Evolutionary conservation across 2,113 vertebrate species (phyloP).

Genomic region (Chloropsis cyanopogon): DNA sequence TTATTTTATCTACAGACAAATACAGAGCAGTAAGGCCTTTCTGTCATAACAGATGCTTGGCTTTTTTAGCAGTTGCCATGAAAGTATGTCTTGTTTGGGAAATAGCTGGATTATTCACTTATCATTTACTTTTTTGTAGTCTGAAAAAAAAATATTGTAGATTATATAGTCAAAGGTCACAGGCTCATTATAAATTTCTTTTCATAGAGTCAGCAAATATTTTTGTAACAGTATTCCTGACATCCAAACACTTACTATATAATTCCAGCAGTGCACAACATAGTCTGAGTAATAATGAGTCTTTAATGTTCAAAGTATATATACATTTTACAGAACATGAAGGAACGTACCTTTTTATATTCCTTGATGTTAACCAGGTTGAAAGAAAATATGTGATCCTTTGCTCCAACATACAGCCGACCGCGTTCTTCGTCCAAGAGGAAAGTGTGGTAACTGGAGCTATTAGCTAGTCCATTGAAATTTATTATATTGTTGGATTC

Average conservation of each 20-base stretch:
- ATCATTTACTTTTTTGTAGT: background rate
- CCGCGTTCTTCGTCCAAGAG: conserved; percentile 94
- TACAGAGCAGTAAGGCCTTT: background rate
- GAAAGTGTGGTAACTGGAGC: conserved; percentile 95
- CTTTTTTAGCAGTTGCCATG: background rate
- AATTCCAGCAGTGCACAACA: background rate
- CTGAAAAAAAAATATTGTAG: background rate
- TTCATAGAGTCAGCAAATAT: background rate
- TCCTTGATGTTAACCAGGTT: conserved; percentile 96
- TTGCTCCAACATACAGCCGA: conserved; percentile 91
- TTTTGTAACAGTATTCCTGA: background rate
- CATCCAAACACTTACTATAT: background rate
- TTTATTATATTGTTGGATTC: conserved; percentile 92
- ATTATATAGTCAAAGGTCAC: background rate
- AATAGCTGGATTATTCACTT: background rate
- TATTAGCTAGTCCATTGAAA: conserved; percentile 90
- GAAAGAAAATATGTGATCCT: conserved; percentile 97
- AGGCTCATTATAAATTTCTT: background rate
- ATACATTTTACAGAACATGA: background rate
- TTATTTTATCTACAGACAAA: background rate
- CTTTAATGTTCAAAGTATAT: background rate
- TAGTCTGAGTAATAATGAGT: background rate
- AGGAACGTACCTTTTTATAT: conserved; percentile 83
- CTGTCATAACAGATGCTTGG: background rate
- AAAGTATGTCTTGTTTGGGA: background rate